Evolutionary conservation across 2,888 invertebrate species (phyloP).

Genomic region (Stegana nigrithorax): DNA sequence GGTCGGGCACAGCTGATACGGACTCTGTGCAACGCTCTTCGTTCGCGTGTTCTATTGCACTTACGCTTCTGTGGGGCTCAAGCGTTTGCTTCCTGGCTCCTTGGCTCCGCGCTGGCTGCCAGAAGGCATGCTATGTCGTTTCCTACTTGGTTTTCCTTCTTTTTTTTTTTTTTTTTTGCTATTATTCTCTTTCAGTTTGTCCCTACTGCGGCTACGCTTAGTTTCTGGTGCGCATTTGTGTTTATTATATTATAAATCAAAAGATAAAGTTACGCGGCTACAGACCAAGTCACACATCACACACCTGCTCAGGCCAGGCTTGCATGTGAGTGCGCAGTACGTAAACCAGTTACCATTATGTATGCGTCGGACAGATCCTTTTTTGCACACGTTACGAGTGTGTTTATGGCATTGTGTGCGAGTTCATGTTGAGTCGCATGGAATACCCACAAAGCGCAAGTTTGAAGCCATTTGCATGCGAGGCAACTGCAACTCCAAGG

Average conservation of each 20-base stretch:
- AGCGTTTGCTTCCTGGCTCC: too few relatives aligned
- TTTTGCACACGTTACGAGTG: conserved; percentile 31
- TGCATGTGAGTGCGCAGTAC: conserved; percentile 37
- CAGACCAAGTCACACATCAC: background rate
- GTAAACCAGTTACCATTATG: too few relatives aligned
- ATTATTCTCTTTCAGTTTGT: background rate
- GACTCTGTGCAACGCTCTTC: too few relatives aligned
- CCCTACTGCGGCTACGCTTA: conserved; percentile 2
- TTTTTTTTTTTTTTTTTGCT: background rate
- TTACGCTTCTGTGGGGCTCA: too few relatives aligned
- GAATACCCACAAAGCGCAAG: conserved; percentile 4
- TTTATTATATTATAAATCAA: conserved; percentile 57
- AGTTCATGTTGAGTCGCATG: too few relatives aligned
- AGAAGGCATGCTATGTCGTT: background rate
- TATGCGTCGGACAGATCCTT: too few relatives aligned
- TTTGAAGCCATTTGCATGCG: background rate
- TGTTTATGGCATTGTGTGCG: conserved; percentile 45
- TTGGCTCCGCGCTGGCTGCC: too few relatives aligned
- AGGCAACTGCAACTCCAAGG: background rate
- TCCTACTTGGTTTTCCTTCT: background rate
- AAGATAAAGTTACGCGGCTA: conserved; percentile 45
- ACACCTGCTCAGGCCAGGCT: background rate
- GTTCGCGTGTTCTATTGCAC: too few relatives aligned
- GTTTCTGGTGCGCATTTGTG: conserved; percentile 45
- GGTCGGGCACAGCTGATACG: too few relatives aligned